Evolutionary conservation across 2,797 vertebrate species (phyloP).

Genomic region (Trichosurus vulpecula): DNA sequence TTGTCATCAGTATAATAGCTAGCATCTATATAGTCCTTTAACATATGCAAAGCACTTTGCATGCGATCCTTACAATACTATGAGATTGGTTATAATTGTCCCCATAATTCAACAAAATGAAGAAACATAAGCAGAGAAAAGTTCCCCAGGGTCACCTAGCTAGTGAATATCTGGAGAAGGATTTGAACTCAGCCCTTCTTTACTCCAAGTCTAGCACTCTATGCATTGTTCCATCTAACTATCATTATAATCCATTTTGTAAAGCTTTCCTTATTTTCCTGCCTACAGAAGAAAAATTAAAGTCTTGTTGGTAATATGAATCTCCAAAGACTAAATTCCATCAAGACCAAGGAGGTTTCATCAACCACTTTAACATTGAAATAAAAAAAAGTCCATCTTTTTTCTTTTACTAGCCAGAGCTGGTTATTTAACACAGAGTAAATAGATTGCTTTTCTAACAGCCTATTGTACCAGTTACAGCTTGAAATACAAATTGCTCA

Average conservation of each 20-base stretch:
- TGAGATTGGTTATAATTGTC: background rate
- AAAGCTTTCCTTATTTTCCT: background rate
- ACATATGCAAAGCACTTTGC: background rate
- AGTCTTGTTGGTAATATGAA: constrained; percentile 25
- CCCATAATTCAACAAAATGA: background rate
- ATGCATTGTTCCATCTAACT: background rate
- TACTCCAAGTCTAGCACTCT: background rate
- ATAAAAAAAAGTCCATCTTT: background rate
- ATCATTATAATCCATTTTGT: background rate
- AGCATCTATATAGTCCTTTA: constrained; percentile 4
- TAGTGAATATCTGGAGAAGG: background rate
- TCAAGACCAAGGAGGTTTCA: background rate
- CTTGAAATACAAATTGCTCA: constrained; percentile 3
- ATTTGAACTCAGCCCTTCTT: background rate
- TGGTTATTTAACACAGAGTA: constrained; percentile 24
- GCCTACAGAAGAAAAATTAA: background rate
- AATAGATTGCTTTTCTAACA: constrained; percentile 24
- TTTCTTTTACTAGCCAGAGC: constrained; percentile 26
- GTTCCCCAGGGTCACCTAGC: background rate
- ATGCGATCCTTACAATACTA: background rate
- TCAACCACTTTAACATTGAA: background rate
- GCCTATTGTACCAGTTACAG: background rate
- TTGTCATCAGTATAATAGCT: background rate
- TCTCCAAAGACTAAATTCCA: background rate
- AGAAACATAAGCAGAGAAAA: background rate